Conservation (phyloP, 2,113 vertebrate genomes). For the Nematolebias whitei region DNA sequence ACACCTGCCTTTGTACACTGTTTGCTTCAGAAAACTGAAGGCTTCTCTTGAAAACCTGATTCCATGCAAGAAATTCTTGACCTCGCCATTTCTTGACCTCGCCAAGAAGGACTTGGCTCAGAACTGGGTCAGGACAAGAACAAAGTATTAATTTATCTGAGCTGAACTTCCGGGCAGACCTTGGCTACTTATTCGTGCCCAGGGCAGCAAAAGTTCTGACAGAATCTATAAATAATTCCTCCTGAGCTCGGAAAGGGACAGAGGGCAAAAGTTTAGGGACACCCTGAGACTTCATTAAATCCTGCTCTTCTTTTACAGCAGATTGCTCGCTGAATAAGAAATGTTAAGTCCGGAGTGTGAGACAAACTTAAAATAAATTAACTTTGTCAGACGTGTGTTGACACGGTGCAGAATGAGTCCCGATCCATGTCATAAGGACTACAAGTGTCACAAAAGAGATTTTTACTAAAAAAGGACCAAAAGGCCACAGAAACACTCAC, state of each 20-base stretch:
- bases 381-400: conserved; percentile 17
- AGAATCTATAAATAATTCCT: conserved; percentile 48
- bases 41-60: too few relatives aligned
- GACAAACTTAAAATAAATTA: conserved; percentile 13
- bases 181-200: conserved; percentile 13
- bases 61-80: too few relatives aligned
- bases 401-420: conserved; percentile 14
- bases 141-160: conserved; percentile 27
- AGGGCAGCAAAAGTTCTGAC: conserved; percentile 31
- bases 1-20: too few relatives aligned
- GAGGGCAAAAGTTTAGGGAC: conserved; percentile 42
- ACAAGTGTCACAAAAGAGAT: background rate
- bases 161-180: conserved; percentile 15
- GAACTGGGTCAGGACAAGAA: conserved; percentile 15
- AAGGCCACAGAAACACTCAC: background rate
- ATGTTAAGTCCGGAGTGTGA: background rate
- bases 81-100: background rate
- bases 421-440: conserved; percentile 5
- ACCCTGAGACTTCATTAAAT: conserved; percentile 58
- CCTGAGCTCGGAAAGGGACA: conserved; percentile 8
- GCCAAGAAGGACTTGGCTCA: background rate
- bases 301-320: conserved; percentile 20
- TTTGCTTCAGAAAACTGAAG: too few relatives aligned
- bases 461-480: background rate
- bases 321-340: conserved; percentile 33